phyloP scores from a whole-genome alignment of 1,140 invertebrate genomes.

The Philotrypesis tridentata region DNA sequence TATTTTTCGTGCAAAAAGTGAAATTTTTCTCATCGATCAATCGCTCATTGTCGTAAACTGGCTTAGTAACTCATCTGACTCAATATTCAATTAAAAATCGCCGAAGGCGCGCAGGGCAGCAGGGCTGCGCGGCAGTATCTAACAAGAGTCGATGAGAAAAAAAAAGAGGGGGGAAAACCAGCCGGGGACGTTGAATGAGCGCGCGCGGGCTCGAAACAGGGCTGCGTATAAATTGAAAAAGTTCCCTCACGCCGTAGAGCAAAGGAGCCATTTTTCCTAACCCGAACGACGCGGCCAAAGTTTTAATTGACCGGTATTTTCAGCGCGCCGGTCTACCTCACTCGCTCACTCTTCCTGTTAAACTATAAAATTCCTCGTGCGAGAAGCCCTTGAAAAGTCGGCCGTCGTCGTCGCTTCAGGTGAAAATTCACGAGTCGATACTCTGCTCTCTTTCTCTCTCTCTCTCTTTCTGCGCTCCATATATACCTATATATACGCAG shows the following conservation, averaged over 20 bases:
- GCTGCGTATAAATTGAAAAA: slow-evolving; percentile 45
- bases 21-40: background rate
- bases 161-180: background rate
- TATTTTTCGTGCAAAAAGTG: background rate
- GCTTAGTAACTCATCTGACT: background rate
- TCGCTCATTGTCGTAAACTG: background rate
- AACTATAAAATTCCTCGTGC: slow-evolving; percentile 15
- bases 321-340: too few relatives aligned
- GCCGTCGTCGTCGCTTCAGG: background rate
- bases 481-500: too few relatives aligned
- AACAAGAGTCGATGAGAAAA: background rate
- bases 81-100: slow-evolving; percentile 28
- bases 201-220: slow-evolving; percentile 10
- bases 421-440: background rate
- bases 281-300: slow-evolving; percentile 14
- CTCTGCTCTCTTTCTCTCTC: too few relatives aligned
- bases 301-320: slow-evolving; percentile 45
- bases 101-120: background rate
- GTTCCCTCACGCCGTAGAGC: background rate
- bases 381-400: background rate
- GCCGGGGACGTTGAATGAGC: background rate
- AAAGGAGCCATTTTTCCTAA: slow-evolving; percentile 21
- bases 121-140: background rate
- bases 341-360: background rate
- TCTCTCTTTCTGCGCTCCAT: too few relatives aligned